These are phyloP conservation scores for Drosophila pegasa DNA, from an alignment of 2,888 invertebrate species.

Conservation along the genomic window DNA sequence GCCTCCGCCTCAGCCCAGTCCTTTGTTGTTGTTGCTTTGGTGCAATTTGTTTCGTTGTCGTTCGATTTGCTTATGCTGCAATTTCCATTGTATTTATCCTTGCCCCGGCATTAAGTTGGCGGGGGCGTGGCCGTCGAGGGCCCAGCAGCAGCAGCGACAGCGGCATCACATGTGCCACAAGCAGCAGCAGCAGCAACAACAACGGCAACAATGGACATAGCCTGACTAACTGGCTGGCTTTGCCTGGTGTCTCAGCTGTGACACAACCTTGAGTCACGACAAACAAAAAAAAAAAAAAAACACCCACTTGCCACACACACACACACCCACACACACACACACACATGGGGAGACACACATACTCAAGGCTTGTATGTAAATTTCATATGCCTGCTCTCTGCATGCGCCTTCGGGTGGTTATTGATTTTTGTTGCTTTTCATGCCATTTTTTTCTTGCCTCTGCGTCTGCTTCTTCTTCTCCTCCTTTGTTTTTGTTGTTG, in stretches of 20 bases:
- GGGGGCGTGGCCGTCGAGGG: conserved; percentile 2
- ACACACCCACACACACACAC: conserved; percentile 10
- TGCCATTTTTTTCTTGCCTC: conserved; percentile 16
- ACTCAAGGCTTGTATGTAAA: conserved; percentile 39
- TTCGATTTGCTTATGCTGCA: conserved; percentile 60
- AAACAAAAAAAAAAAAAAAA: background rate
- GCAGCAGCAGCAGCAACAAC: conserved; percentile 23
- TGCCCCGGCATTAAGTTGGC: conserved; percentile 44
- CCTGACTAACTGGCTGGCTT: conserved; percentile 46
- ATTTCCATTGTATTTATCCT: conserved; percentile 50
- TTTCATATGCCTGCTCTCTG: conserved; percentile 42
- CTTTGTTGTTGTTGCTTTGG: conserved; percentile 8
- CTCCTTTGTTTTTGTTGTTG: conserved; percentile 23
- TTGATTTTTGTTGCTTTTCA: conserved; percentile 67
- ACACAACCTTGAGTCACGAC: conserved; percentile 55
- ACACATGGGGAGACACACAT: conserved; percentile 13
- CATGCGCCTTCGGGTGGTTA: conserved; percentile 65
- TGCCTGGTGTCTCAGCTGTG: conserved; percentile 55
- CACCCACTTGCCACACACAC: conserved; percentile 34
- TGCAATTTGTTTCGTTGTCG: conserved; percentile 51
- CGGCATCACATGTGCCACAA: conserved; percentile 38
- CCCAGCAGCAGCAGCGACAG: conserved; percentile 22
- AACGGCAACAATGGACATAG: background rate
- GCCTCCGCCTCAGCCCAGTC: background rate
- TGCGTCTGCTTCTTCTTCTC: conserved; percentile 5